Percentiles rank a stretch among this genome's conserved stretches.
phyloP scores from a whole-genome alignment of 2,797 vertebrate species.

The Bufotes viridis region DNA sequence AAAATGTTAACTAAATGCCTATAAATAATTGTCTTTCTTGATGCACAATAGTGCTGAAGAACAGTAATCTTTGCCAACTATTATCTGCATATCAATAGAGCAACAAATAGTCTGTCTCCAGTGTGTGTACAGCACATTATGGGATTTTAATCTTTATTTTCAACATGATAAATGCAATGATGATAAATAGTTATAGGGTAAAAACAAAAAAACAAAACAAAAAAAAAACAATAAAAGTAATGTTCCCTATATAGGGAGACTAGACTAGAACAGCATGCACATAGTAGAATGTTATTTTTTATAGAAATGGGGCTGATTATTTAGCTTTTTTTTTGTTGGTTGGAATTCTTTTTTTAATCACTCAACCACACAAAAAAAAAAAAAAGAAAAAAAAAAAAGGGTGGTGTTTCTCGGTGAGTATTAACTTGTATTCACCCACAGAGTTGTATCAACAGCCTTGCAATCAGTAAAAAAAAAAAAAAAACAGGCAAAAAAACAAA shows the following conservation, averaged over 20 bases:
- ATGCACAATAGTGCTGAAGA: slow-evolving; percentile 28
- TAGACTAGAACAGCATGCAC: background rate
- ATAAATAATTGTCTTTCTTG: slow-evolving; percentile 27
- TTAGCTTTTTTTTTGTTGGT: too few species aligned
- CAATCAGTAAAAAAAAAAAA: too few species aligned
- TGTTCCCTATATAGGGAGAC: background rate
- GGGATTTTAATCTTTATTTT: background rate
- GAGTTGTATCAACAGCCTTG: too few species aligned
- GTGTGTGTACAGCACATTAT: background rate
- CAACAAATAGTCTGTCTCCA: slow-evolving; percentile 15
- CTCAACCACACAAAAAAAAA: too few species aligned
- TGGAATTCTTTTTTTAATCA: too few species aligned
- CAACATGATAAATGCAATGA: background rate
- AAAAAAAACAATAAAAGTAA: background rate
- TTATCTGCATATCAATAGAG: slow-evolving; percentile 27
- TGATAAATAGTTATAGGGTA: background rate
- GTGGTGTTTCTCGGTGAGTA: too few species aligned
- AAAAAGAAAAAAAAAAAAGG: too few species aligned
- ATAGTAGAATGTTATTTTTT: background rate
- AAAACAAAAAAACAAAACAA: background rate
- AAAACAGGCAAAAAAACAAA: too few species aligned
- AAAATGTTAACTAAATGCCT: slow-evolving; percentile 8
- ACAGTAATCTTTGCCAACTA: slow-evolving; percentile 13
- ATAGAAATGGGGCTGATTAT: background rate
- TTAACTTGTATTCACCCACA: too few species aligned